Evolutionary conservation across 2,888 invertebrate species (phyloP).

Genomic region (Coecobrya sp.): DNA sequence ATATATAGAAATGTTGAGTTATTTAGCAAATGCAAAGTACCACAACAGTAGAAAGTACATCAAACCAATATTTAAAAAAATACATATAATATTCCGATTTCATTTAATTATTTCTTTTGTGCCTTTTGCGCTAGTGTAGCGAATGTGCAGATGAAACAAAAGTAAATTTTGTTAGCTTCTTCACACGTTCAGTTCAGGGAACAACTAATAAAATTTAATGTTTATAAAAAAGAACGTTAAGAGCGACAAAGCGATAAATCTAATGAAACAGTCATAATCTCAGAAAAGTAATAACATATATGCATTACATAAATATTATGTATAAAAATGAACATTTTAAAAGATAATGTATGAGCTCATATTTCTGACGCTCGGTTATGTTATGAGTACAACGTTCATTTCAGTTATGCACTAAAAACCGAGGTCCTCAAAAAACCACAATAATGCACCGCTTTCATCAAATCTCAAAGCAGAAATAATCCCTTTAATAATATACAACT

Average conservation of each 20-base stretch:
- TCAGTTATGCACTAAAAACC: not conserved
- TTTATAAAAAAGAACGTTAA: slow-evolving; percentile 29
- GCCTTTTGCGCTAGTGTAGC: not conserved
- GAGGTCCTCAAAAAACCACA: slow-evolving; percentile 35
- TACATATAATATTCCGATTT: slow-evolving; percentile 6
- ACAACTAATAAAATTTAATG: slow-evolving; percentile 45
- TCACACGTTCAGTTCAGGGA: slow-evolving; percentile 3
- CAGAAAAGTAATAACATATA: not conserved
- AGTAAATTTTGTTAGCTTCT: slow-evolving; percentile 5
- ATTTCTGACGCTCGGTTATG: not conserved
- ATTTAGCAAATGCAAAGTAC: slow-evolving; percentile 50
- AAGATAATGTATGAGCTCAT: slow-evolving; percentile 12
- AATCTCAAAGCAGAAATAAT: not conserved
- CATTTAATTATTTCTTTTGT: not conserved
- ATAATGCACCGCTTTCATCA: not conserved
- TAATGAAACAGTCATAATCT: not conserved
- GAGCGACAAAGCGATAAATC: slow-evolving; percentile 32
- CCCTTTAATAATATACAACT: not conserved
- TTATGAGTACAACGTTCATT: not conserved
- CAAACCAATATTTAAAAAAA: not conserved
- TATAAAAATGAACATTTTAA: slow-evolving; percentile 43
- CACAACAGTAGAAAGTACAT: slow-evolving; percentile 12
- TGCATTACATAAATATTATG: slow-evolving; percentile 8
- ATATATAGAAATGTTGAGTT: not conserved
- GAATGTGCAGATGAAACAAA: not conserved